Base-by-base conservation (phyloP, 2,888 invertebrate species). In the Atethmia centrago region DNA sequence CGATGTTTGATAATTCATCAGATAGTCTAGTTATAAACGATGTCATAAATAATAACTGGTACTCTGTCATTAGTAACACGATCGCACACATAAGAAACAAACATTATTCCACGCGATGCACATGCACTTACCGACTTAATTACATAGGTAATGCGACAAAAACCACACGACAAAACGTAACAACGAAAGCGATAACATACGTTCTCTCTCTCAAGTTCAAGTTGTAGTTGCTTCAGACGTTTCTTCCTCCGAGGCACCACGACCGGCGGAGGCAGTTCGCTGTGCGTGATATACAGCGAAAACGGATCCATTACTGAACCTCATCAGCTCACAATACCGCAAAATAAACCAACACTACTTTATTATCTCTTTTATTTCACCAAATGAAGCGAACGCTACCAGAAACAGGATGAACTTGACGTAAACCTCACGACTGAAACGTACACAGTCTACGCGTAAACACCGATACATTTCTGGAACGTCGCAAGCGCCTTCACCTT, bases 401-500 rank as follows among this genome's bases (percentile, higher is more conserved):
- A 89, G 86, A 90, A 91, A 92, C 92, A 92, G 89, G 90, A 92
- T 90, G 91, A 89, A 89, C 85, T 88, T 90, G 90, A 93, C 90
- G 92, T 88, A 89, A 91, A 88, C 86, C 88, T 81, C 88, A 83
- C 90, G 89, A 91, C 90, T 83, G 88, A 87, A 87, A 82, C 89
- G 88, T 88, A 88, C 84, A 88, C 91, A 89, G 90, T 85, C 88
- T 84, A 85, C 87, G 88, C 88, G 92, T 94, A 92, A 93, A 94
- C 93, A 92, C 86, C 79, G 87, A 86, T 91, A 91, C 95, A 93
- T 94, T 92, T 93, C 94, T 92, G 93, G 93, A 95, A 95, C 93
- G 94, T 90, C 94, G 89, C 91, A 93, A 92, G 92, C 91, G 92
- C 88, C 93, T 91, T 96, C 95, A 96, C 96, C 96, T 96, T 96